A percentile compares a stretch with the other conserved stretches of the same genome.
Evolutionary conservation across 2,113 vertebrate species (phyloP).

Genomic region (Oophaga pumilio): DNA sequence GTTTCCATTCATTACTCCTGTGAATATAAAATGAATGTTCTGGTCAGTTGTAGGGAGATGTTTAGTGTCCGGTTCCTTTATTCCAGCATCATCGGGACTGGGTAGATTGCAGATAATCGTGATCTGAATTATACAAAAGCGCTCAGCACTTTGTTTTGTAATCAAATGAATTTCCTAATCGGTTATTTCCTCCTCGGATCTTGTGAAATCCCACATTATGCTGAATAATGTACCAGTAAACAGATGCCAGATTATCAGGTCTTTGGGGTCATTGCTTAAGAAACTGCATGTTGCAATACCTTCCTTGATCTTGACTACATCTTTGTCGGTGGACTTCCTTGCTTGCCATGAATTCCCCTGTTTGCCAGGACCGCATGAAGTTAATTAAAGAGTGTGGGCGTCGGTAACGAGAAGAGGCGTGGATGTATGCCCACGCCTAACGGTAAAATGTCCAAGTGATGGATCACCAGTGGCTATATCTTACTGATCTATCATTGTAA

Average conservation of each 20-base stretch:
- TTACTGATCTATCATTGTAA: background rate
- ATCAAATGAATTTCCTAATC: background rate
- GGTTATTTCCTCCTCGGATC: background rate
- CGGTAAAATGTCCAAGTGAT: conserved; percentile 8
- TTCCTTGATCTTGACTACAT: background rate
- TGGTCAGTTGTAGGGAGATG: too few relatives aligned
- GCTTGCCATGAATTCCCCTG: background rate
- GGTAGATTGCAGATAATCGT: too few relatives aligned
- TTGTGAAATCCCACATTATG: background rate
- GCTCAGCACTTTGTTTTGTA: background rate
- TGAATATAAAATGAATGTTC: too few relatives aligned
- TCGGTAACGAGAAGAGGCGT: background rate
- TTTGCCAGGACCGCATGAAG: background rate
- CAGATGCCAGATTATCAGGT: too few relatives aligned
- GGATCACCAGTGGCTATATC: background rate
- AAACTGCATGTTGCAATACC: background rate
- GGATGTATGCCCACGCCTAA: background rate
- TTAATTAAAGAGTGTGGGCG: background rate
- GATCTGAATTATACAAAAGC: background rate
- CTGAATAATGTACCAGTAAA: too few relatives aligned
- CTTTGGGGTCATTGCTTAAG: too few relatives aligned
- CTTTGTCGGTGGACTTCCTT: background rate
- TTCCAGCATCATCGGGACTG: background rate
- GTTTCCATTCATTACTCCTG: too few relatives aligned
- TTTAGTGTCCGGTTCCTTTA: background rate